These are phyloP conservation scores for Cybosia mesomella DNA, from an alignment of 2,888 invertebrate species.

Conservation along the genomic window DNA sequence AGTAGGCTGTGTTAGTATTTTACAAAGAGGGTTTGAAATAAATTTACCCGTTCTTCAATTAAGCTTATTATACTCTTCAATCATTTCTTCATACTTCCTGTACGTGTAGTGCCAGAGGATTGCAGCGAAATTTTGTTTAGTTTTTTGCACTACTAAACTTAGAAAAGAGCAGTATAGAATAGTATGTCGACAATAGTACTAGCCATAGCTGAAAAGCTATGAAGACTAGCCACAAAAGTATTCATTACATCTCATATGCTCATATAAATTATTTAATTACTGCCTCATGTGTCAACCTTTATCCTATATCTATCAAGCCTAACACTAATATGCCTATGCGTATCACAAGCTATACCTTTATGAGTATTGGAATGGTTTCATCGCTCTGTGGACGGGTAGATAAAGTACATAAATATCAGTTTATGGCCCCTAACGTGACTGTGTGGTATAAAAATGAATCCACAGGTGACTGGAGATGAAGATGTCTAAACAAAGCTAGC, in stretches of 20 bases:
- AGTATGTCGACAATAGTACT: neutral
- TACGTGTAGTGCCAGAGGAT: neutral
- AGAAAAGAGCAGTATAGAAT: neutral
- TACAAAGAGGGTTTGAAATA: no score
- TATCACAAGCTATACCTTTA: slow-evolving; percentile 14
- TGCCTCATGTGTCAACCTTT: neutral
- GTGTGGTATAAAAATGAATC: slow-evolving; percentile 18
- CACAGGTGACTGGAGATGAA: slow-evolving; percentile 16
- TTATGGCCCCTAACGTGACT: slow-evolving; percentile 15
- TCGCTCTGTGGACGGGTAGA: slow-evolving; percentile 9
- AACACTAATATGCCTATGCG: slow-evolving; percentile 1
- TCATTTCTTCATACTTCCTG: neutral
- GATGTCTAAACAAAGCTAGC: neutral
- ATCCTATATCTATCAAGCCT: neutral
- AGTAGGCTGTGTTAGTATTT: no score
- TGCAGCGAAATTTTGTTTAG: neutral
- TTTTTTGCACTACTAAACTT: neutral
- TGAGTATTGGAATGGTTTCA: slow-evolving; percentile 17
- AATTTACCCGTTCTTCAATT: no score
- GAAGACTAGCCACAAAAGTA: neutral
- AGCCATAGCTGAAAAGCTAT: no score
- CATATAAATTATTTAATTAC: neutral
- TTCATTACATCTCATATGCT: neutral
- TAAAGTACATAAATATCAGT: slow-evolving; percentile 19
- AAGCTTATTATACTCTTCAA: no score